Evolutionary conservation across 2,797 vertebrate species (phyloP), one percentile per base, ranked within the genome.

Genomic region (Hydrocynus forskahlii): DNA sequence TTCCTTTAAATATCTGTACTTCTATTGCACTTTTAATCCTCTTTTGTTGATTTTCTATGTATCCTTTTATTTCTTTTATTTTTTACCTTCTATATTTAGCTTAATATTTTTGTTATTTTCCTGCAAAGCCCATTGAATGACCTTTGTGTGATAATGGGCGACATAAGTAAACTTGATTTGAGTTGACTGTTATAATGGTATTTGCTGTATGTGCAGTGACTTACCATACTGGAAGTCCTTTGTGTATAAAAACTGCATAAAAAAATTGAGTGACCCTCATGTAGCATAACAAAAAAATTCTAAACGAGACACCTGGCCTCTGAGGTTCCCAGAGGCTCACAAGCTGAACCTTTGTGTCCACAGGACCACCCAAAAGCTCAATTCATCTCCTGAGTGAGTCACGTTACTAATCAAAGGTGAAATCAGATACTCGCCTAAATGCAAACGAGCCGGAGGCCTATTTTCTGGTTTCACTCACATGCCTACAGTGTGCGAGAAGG

Each of bases 371-470:
- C 38, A 69, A 43, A 45, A 14, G 12, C 43, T 48, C 21, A 48
- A 52, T 25, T 48, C 10, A 48, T 48, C 4, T 69, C 21, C 13
- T 40, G 63, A 66, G 63, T 66, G 19, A 45, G 66, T 68, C 68
- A 29, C 25, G 29, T 55, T 71, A 35, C 52, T 71, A 35, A 54
- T 54, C 69, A 71, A 71, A 17, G 25, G 48, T 55, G 48, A 71
- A 29, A 54, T 71, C 50, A 71, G 25, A 71, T 54, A 48, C 69
- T n/a, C 12, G 25, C 16, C 5, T 54, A 17, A 29, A 35, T 17
- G 23, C 52, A 54, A 35, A 29, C 9, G 23, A 54, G 69, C 48
- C 69, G 16, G 25, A 25, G 45, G 21, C 21, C 45, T 17, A 8
- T 25, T 50, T 70, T 23, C 21, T 71, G 69, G 50, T 71, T 71